Evolutionary conservation across 1,140 invertebrate genomes (phyloP), one percentile per base, ranked within the genome.

Genomic region (Pectinophora gossypiella): DNA sequence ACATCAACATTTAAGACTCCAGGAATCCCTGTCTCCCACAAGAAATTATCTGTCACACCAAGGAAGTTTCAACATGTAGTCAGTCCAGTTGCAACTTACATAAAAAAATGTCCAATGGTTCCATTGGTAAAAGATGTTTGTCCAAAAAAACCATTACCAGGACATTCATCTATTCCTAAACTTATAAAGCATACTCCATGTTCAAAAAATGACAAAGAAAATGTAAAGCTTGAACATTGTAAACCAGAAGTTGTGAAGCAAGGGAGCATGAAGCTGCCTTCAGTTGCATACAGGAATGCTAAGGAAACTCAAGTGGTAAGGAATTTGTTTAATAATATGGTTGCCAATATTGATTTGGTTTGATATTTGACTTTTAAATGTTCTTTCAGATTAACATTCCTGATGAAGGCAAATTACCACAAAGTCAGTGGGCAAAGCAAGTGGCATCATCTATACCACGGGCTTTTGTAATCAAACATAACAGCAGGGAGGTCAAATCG

Each of bases 11-110:
- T 72, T 46, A 81, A 71, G 54, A 78, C 75, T 16, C 76, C 79
- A 7, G 61, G 58, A 43, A 68, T 60, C 48, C 50, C 54, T 18
- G 3, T 54, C 16, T 67, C 59, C 42, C 20, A 45, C 21, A 73
- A 63, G 42, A 78, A 73, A 56, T 6, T 40, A 43, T 19, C 23
- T 9, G 47, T 58, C 15, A 63, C 68, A 44, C 63, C 21, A 71
- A 69, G 36, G 76, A 66, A 54, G 71, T 66, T 66, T 57, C 56
- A 81, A 47, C 68, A 83, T 23, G 70, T 83, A 12, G 64, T 58
- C 18, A 83, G 79, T 59, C 79, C 79, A 46, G 61, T 83, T 18
- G 79, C 79, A 19, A 64, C 68, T 42, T 79, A 83, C 45, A 83
- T 83, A 13, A 76, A 74, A 35, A 68, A 75, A 12, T 59, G 69